phyloP scores from a whole-genome alignment of 2,888 invertebrate genomes.

The Emmelina monodactyla region DNA sequence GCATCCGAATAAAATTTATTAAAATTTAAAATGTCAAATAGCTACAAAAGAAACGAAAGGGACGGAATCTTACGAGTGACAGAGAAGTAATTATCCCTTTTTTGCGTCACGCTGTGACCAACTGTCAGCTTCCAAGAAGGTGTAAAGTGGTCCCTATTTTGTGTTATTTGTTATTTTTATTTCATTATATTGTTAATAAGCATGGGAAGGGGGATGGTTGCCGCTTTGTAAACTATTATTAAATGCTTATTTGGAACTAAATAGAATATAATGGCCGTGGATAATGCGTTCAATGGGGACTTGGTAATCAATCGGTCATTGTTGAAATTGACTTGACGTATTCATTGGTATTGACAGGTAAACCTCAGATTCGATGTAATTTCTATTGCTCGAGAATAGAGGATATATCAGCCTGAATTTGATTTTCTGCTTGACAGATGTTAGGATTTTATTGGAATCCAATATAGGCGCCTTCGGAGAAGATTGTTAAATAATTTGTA shows the following conservation, averaged over 20 bases:
- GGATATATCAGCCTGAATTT: background rate
- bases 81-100: slow-evolving; percentile 32
- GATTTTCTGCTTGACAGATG: slow-evolving; percentile 1
- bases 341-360: slow-evolving; percentile 31
- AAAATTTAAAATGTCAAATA: slow-evolving; percentile 15
- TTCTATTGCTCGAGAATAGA: background rate
- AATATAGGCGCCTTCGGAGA: slow-evolving; percentile 40
- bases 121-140: slow-evolving; percentile 62
- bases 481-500: slow-evolving; percentile 45
- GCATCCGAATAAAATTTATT: slow-evolving; percentile 23
- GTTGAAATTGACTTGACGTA: slow-evolving; percentile 54
- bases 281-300: slow-evolving; percentile 50
- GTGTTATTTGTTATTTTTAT: slow-evolving; percentile 59
- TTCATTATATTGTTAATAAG: slow-evolving; percentile 67
- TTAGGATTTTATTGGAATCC: slow-evolving; percentile 30
- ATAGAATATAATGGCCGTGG: slow-evolving; percentile 64
- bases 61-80: slow-evolving; percentile 27
- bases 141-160: slow-evolving; percentile 61
- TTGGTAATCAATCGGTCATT: slow-evolving; percentile 51
- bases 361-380: background rate
- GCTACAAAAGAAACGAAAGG: slow-evolving; percentile 34
- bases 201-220: slow-evolving; percentile 49
- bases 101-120: slow-evolving; percentile 30
- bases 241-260: slow-evolving; percentile 65
- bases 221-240: slow-evolving; percentile 51